These are phyloP conservation scores for Lithophane socia DNA, from an alignment of 2,888 invertebrate species.

Conservation along the genomic window DNA sequence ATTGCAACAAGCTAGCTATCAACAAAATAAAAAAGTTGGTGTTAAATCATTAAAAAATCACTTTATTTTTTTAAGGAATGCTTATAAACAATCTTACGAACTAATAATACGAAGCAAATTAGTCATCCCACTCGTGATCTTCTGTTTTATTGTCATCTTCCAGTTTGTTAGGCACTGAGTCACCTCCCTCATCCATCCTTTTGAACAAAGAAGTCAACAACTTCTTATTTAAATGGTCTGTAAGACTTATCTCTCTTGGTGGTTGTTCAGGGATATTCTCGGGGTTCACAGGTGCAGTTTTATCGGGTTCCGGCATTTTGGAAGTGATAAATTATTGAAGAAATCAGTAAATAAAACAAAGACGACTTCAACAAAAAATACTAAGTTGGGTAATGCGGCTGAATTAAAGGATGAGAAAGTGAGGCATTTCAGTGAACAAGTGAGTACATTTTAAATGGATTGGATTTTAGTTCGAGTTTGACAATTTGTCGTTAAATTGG, in stretches of 20 bases:
- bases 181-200: constrained; percentile 88
- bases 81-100: constrained; percentile 54
- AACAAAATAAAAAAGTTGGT: constrained; percentile 27
- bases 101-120: constrained; percentile 52
- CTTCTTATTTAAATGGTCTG: constrained; percentile 92
- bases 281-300: constrained; percentile 70
- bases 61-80: constrained; percentile 59
- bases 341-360: constrained; percentile 42
- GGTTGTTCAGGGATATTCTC: constrained; percentile 77
- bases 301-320: constrained; percentile 84
- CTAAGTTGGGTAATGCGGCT: background rate
- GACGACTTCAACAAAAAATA: constrained; percentile 21
- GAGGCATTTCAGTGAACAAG: background rate
- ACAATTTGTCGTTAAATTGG: background rate
- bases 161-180: constrained; percentile 79
- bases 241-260: constrained; percentile 90
- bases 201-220: constrained; percentile 91
- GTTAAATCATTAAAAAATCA: constrained; percentile 34
- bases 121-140: constrained; percentile 85
- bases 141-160: constrained; percentile 80
- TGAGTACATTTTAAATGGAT: constrained; percentile 49
- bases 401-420: constrained; percentile 11
- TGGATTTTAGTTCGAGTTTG: constrained; percentile 39
- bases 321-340: constrained; percentile 36
- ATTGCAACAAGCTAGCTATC: background rate